Base-by-base conservation (phyloP, 2,113 vertebrate genomes). In the Phaethon lepturus region DNA sequence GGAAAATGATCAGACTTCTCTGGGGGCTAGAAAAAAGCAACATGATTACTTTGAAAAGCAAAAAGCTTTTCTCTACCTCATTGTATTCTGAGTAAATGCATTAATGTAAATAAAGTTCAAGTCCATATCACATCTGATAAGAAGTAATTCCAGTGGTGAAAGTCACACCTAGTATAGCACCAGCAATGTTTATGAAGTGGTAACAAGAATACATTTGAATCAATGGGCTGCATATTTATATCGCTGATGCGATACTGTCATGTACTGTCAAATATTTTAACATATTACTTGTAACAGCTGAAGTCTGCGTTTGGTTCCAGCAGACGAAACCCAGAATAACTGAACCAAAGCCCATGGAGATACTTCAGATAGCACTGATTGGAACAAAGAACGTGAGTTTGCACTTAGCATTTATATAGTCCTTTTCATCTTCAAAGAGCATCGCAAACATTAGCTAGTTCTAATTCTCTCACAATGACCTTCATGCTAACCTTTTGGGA, bases 361-460 rank as follows among this genome's bases (percentile, higher is more conserved):
- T 49, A 55, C 78, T 92, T 93, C 9, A 94, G 83, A 90, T 86
- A 62, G 17, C 66, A 64, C 53, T 72, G 80, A 94, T 4, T 85
- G 84, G 88, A 88, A 82, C 86, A 72, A 44, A 96, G 91, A 86
- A 44, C 5, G 22, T 63, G 91, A 82, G 83, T 82, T 79, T 94
- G 59, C 84, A 90, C 89, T 96, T 90, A 77, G 84, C 89, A 93
- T 95, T 96, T 93, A 91, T 67, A 79, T 14, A 96, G 80, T 91
- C 92, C 68, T 92, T 93, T 86, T 93, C 83, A 89, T 94, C 94
- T 96, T 95, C 95, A 95, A 86, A 97, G 86, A 96, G 66, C 84
- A 95, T 85, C 95, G 73, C 95, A 95, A 94, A 94, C 86, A 69
- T 73, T 23, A 76, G 93, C 66, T 35, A 71, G 23, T 26, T 75